Base-by-base conservation (phyloP, 2,888 invertebrate genomes). In the Leucophenga maculata region DNA sequence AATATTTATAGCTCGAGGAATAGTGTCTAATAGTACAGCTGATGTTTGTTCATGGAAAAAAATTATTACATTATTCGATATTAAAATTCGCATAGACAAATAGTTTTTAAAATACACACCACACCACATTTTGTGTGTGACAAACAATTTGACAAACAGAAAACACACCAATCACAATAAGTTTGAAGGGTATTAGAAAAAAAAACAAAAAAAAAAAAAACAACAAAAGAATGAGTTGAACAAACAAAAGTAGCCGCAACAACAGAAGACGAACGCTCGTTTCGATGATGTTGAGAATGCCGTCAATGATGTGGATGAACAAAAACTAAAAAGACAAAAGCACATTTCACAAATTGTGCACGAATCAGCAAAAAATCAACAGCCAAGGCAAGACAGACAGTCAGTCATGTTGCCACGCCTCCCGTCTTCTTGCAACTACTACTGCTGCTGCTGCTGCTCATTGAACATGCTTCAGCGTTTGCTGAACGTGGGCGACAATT, bases 401-500 rank as follows among this genome's bases (percentile, higher is more conserved):
- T 6, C 32, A 32, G 11, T 11, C 39, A 11, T 14, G 39, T 14
- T 18, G 62, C 22, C 46, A 64, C n/a, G 62, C 22, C 14, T 13
- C 11, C 60, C 46, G 46, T 8, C 6, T 46, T 46, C 14, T n/a
- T 4, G 46, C n/a, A 2, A 3, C 46, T 46, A 3, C 26, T 26
- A 4, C 26, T 26, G 46, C 6, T 46, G 46, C 6, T 46, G 26
- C 26, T n/a, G 46, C n/a, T 50, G 16, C 50, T 50, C 50, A 18
- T 50, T 18, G 50, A 52, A 52, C 52, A 52, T 18, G 31, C 31
- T 16, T 39, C 62, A 46, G 22, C 46, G 46, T 54, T 67, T 67
- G 46, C 20, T 16, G 48, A 67, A 67, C 59, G 67, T 67, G 74
- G 69, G 72, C 65, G 70, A 70, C 79, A 78, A 77, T 76, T 68